Conservation (phyloP, 2,113 vertebrate genomes). For the Syrrhaptes paradoxus region DNA sequence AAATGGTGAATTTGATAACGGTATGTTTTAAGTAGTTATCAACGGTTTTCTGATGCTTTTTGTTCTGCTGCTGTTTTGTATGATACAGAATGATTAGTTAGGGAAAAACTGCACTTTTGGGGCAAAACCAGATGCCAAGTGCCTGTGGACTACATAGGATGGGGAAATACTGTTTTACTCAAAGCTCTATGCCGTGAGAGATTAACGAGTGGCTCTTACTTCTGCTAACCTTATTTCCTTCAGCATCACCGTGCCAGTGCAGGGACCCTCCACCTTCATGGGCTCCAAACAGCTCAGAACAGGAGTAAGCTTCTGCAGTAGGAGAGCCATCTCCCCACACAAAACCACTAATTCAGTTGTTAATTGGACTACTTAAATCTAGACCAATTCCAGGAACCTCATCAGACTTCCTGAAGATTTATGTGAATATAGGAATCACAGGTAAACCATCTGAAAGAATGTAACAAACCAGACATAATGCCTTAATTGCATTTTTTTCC, state of each 20-base stretch:
- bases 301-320: not conserved
- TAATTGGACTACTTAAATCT: not conserved
- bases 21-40: not conserved
- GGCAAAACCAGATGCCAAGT: not conserved
- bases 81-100: not conserved
- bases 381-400: not conserved
- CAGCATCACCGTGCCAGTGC: not conserved
- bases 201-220: not conserved
- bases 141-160: not conserved
- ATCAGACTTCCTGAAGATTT: not conserved
- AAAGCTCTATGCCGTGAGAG: not conserved
- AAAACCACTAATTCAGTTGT: not conserved
- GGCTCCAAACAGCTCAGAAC: not conserved
- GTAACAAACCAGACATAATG: not conserved
- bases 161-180: not conserved
- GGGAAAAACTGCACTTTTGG: not conserved
- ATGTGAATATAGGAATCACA: not conserved
- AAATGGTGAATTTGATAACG: not conserved
- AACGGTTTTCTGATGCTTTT: not conserved
- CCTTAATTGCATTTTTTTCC: not conserved
- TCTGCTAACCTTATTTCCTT: not conserved
- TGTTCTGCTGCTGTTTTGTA: not conserved
- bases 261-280: not conserved
- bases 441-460: not conserved
- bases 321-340: not conserved